Conservation (phyloP, 2,797 vertebrate genomes). For the Vespertilio murinus region DNA sequence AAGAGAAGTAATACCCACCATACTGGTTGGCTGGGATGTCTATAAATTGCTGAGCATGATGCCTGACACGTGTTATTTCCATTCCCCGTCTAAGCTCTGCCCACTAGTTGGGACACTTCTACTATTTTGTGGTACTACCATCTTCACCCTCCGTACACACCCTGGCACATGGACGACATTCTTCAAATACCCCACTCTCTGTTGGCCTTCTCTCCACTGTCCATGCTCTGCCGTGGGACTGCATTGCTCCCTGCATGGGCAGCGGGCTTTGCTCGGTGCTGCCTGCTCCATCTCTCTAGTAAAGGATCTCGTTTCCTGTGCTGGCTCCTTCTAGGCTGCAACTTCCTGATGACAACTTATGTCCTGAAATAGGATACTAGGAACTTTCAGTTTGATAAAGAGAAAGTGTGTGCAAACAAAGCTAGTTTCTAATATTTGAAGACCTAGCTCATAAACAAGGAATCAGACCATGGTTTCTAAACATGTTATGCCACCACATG, state of each 20-base stretch:
- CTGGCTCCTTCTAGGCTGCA: not conserved
- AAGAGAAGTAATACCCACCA: not conserved
- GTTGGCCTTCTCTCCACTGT: not conserved
- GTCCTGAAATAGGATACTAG: not conserved
- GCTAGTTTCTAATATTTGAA: conserved; percentile 1
- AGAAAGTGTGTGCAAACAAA: not conserved
- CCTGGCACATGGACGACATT: not conserved
- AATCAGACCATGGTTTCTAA: not conserved
- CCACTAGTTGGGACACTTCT: not conserved
- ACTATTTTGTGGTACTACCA: not conserved
- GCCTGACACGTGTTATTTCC: not conserved
- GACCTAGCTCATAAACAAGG: not conserved
- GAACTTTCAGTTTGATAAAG: not conserved
- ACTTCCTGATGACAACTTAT: not conserved
- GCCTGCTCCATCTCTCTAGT: not conserved
- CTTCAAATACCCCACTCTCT: not conserved
- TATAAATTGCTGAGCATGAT: not conserved
- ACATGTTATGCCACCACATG: not conserved
- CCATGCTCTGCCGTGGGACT: not conserved
- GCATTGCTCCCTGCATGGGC: rapidly evolving
- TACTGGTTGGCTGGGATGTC: not conserved
- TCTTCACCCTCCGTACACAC: not conserved
- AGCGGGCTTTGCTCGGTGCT: not conserved
- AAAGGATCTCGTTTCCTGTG: not conserved
- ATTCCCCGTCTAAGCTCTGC: not conserved